Evolutionary conservation across 2,113 vertebrate species (phyloP).

Genomic region (Willisornis vidua): DNA sequence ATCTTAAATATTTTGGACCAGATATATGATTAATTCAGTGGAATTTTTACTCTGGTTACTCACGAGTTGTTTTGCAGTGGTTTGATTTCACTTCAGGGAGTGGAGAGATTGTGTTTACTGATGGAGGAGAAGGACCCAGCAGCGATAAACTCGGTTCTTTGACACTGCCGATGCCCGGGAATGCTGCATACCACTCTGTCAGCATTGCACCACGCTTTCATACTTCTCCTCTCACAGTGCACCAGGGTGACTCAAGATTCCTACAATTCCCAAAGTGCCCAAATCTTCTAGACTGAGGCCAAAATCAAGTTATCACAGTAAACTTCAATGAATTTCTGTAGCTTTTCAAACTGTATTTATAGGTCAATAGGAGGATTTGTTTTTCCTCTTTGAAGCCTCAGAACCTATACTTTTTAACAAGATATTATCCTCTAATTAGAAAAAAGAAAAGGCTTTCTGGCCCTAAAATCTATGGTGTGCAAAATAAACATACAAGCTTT

Average conservation of each 20-base stretch:
- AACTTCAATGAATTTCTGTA: constrained; percentile 12
- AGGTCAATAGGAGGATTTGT: constrained; percentile 5
- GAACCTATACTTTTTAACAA: constrained; percentile 25
- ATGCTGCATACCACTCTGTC: constrained; percentile 3
- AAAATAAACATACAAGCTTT: constrained; percentile 52
- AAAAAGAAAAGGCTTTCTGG: constrained; percentile 20
- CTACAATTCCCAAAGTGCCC: background rate
- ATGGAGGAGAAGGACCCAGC: constrained; percentile 22
- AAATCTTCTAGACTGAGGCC: background rate
- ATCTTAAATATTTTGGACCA: constrained; percentile 45
- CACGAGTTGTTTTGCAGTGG: background rate
- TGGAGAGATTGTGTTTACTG: constrained; percentile 41
- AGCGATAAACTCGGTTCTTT: constrained; percentile 19
- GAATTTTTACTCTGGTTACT: constrained; percentile 49
- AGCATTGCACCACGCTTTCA: background rate
- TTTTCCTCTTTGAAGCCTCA: constrained; percentile 26
- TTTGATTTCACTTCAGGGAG: constrained; percentile 45
- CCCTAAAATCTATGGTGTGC: background rate
- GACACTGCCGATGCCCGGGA: background rate
- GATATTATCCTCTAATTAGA: constrained; percentile 47
- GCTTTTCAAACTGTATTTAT: constrained; percentile 15
- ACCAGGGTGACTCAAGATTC: constrained; percentile 23
- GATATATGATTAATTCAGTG: constrained; percentile 39
- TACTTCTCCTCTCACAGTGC: background rate
- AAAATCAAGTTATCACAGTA: constrained; percentile 38